Base-by-base conservation (phyloP, 1,140 invertebrate genomes). In the Drosophila arizonae region DNA sequence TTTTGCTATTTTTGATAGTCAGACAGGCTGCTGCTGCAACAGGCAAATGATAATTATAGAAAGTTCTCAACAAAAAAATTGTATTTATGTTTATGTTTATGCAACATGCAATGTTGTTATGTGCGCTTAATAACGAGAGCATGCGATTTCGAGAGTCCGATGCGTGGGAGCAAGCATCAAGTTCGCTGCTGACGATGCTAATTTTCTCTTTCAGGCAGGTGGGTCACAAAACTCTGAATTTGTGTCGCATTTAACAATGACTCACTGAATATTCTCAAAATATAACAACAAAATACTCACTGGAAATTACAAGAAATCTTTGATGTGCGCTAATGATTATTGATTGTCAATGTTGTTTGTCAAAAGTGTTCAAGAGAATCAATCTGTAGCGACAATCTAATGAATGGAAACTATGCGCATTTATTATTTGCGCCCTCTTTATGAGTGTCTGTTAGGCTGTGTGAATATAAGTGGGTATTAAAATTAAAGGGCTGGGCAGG, bases 11-110 rank as follows among this genome's bases (percentile, higher is more conserved):
- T 84, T 88, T 67, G 77, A 65, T 68, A 60, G 51, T 45, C 64
- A 72, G 60, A 43, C 36, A 36, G 33, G 33, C 9, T 3, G 36
- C 11, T 10, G 46, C 67, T 46, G 76, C 50, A 54, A 61, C 69
- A 66, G 51, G 57, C 77, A 72, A 84, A 73, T 75, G 77, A 74
- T 88, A 88, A 88, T 78, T 88, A 76, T 88, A 88, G 84, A 88
- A 88, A 88, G 84, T 87, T 76, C 68, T 33, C 33, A 6, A 6
- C 5, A 30, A 6, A 17, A 17, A 17, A 0, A 1, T 17, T 86
- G 70, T 54, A 51, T 67, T 60, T 74, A 51, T 65, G 63, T 58
- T 72, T 71, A 76, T 79, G 65, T 86, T 81, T 82, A 87, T 81
- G 82, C 82, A 86, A 86, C 76, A 86, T 86, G 81, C 82, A 71